These are phyloP conservation scores for Tinamus guttatus DNA, from an alignment of 2,113 vertebrate genomes.

Conservation along the genomic window DNA sequence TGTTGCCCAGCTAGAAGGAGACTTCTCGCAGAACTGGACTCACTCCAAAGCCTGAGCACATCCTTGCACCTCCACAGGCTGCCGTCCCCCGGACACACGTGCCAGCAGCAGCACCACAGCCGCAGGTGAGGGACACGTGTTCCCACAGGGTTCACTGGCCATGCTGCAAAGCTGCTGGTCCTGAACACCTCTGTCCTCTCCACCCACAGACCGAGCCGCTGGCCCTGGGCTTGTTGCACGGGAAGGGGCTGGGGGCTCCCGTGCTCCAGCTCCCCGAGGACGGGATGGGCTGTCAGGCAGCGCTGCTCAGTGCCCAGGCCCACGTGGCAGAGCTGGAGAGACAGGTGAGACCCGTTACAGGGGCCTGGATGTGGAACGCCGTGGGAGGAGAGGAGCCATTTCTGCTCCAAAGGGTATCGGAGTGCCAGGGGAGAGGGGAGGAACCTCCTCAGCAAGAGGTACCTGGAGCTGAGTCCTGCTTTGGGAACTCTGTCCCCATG, in stretches of 20 bases:
- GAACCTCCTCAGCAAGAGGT: not conserved
- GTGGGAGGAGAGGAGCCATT: not conserved
- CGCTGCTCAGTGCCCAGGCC: slow-evolving; percentile 73
- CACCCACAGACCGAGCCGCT: slow-evolving; percentile 60
- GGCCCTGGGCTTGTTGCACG: slow-evolving; percentile 11
- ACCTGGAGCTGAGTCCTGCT: not conserved
- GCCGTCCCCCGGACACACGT: not conserved
- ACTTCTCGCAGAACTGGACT: not conserved
- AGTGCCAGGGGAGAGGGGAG: not conserved
- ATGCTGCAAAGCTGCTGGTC: not conserved
- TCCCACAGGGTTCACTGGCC: not conserved
- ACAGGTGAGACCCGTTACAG: slow-evolving; percentile 73
- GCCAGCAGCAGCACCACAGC: slow-evolving; percentile 70
- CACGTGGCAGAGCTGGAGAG: slow-evolving; percentile 81
- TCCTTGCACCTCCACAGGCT: slow-evolving; percentile 15
- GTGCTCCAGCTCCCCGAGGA: slow-evolving; percentile 32
- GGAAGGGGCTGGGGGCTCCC: slow-evolving; percentile 44
- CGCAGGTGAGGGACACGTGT: slow-evolving; percentile 51
- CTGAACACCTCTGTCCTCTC: not conserved
- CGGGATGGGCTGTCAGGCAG: slow-evolving; percentile 30
- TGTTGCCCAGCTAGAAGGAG: not conserved
- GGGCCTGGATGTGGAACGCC: not conserved
- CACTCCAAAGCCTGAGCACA: not conserved
- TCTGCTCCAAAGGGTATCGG: not conserved
- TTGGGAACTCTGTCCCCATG: not conserved